A percentile compares a stretch with the other conserved stretches of the same genome.
Conservation (phyloP, 1,140 invertebrate genomes). For the Zophobas atratus region DNA sequence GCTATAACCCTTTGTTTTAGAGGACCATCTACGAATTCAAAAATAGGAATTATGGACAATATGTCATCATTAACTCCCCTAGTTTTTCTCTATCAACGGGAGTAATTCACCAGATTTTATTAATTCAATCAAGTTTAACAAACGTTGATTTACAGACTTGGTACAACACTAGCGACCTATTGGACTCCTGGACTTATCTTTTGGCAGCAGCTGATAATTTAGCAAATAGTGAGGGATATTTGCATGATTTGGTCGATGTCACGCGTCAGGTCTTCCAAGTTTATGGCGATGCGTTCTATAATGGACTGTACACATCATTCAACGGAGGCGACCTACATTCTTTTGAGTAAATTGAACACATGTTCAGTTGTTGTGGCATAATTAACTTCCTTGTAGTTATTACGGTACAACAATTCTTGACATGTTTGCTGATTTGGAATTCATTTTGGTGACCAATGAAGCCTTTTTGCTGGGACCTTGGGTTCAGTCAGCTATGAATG, state of each 20-base stretch:
- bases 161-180: conserved; percentile 77
- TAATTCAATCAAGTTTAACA: background rate
- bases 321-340: conserved; percentile 68
- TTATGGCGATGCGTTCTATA: conserved; percentile 78
- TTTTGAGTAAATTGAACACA: conserved; percentile 49
- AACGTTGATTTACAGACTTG: conserved; percentile 74
- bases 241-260: conserved; percentile 89
- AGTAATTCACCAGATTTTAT: background rate
- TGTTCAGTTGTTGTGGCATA: background rate
- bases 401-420: conserved; percentile 60
- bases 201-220: conserved; percentile 66
- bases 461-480: conserved; percentile 83
- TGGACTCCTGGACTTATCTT: conserved; percentile 76
- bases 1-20: conserved; percentile 65
- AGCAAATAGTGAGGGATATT: conserved; percentile 68
- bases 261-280: conserved; percentile 87
- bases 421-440: conserved; percentile 80
- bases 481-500: conserved; percentile 77
- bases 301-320: conserved; percentile 73
- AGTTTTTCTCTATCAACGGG: conserved; percentile 59
- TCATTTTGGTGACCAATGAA: conserved; percentile 77
- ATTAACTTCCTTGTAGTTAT: background rate
- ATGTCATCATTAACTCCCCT: conserved; percentile 80
- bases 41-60: conserved; percentile 81
- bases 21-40: conserved; percentile 81